Percentiles rank a stretch among this genome's conserved stretches.
Evolutionary conservation across 2,113 vertebrate genomes (phyloP).

Genomic region (Chaetodon auriga): DNA sequence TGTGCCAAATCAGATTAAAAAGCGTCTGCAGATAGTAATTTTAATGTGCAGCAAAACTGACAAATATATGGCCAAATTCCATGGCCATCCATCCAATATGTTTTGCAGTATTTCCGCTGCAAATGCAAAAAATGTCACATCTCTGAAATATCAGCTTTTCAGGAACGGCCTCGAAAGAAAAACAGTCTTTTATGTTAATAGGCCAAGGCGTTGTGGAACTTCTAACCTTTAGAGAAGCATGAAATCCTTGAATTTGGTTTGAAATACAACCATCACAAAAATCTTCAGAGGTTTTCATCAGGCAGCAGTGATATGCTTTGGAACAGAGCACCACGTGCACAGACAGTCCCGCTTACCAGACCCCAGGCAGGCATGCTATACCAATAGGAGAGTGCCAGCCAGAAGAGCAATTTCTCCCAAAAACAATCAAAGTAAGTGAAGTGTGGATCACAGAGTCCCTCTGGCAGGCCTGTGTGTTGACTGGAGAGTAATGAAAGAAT

Average conservation of each 20-base stretch:
- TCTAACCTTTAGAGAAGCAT: constrained; percentile 28
- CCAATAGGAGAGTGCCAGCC: constrained; percentile 35
- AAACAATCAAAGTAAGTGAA: constrained; percentile 72
- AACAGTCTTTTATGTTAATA: constrained; percentile 7
- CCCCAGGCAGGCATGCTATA: constrained; percentile 26
- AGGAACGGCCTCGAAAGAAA: constrained; percentile 1
- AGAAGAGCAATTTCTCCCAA: constrained; percentile 66
- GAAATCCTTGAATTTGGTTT: constrained; percentile 28
- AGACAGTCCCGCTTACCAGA: constrained; percentile 32
- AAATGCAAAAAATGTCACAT: background rate
- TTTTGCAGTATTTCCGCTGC: background rate
- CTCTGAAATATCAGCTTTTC: background rate
- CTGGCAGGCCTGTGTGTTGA: constrained; percentile 60
- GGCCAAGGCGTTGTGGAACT: background rate
- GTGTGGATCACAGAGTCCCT: constrained; percentile 64
- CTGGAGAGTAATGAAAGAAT: constrained; percentile 66
- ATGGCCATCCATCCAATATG: background rate
- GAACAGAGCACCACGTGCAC: constrained; percentile 21
- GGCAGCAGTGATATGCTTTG: constrained; percentile 17
- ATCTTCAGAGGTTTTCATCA: constrained; percentile 42
- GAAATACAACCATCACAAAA: constrained; percentile 31
- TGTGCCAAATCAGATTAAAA: background rate
- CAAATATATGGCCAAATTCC: too few relatives aligned
- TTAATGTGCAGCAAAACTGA: background rate
- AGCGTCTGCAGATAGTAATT: background rate